A percentile compares a stretch with the other conserved stretches of the same genome.
phyloP scores from a whole-genome alignment of 2,797 vertebrate species.

The Anableps anableps region DNA sequence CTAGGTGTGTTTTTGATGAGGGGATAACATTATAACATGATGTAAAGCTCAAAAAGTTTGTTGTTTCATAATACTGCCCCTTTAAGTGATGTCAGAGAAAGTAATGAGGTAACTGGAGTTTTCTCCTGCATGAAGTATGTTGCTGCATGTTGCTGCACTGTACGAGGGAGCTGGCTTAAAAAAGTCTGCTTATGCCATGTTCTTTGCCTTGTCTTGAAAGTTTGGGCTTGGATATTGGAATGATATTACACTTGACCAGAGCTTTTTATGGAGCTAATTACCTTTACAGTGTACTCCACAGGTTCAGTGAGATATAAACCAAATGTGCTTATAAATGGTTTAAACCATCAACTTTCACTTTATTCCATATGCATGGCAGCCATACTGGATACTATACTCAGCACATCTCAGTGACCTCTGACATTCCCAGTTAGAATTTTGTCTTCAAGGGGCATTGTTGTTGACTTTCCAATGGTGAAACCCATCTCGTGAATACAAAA shows the following conservation, averaged over 20 bases:
- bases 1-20: no score
- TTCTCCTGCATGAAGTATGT: not conserved
- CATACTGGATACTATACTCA: not conserved
- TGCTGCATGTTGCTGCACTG: not conserved
- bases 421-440: not conserved
- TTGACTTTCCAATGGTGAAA: not conserved
- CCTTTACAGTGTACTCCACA: not conserved
- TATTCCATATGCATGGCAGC: not conserved
- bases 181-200: not conserved
- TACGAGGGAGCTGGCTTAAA: not conserved
- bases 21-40: no score
- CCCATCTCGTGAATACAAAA: not conserved
- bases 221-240: not conserved
- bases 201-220: not conserved
- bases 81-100: not conserved
- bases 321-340: not conserved
- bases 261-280: not conserved
- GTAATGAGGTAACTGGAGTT: not conserved
- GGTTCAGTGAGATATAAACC: not conserved
- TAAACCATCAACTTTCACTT: not conserved
- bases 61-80: no score
- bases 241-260: not conserved
- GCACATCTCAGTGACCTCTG: not conserved
- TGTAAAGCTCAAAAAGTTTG: no score
- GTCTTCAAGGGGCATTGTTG: not conserved